These are phyloP conservation scores for Pandemis corylana DNA, from an alignment of 2,888 invertebrate genomes.

Conservation along the genomic window DNA sequence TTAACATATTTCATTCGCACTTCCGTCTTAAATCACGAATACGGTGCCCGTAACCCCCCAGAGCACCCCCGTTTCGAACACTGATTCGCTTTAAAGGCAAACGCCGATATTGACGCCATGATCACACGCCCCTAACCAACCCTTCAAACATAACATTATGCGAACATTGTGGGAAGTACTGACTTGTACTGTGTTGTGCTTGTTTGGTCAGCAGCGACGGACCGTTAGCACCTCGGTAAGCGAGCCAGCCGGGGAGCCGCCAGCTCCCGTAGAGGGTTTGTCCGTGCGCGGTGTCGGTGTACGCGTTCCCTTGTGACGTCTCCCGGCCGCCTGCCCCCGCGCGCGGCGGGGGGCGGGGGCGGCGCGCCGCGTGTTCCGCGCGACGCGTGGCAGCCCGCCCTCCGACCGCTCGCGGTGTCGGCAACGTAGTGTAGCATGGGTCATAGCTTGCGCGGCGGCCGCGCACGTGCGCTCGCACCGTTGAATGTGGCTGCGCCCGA, in stretches of 20 bases:
- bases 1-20: slow-evolving; percentile 34
- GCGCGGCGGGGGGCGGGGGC: slow-evolving; percentile 45
- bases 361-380: slow-evolving; percentile 32
- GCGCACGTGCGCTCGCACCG: slow-evolving; percentile 73
- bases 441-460: slow-evolving; percentile 84
- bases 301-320: slow-evolving; percentile 82
- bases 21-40: slow-evolving; percentile 22
- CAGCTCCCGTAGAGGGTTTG: slow-evolving; percentile 67
- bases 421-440: slow-evolving; percentile 81
- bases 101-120: slow-evolving; percentile 48
- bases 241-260: slow-evolving; percentile 59
- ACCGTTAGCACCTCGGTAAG: slow-evolving; percentile 84
- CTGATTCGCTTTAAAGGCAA: slow-evolving; percentile 29
- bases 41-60: slow-evolving; percentile 17
- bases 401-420: slow-evolving; percentile 53
- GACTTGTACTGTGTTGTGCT: slow-evolving; percentile 83
- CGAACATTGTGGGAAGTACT: slow-evolving; percentile 79
- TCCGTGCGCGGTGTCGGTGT: slow-evolving; percentile 74
- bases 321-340: slow-evolving; percentile 71
- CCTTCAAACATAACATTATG: slow-evolving; percentile 64
- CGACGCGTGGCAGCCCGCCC: slow-evolving; percentile 43
- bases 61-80: slow-evolving; percentile 32
- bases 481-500: slow-evolving; percentile 85
- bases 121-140: slow-evolving; percentile 54
- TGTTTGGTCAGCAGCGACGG: slow-evolving; percentile 85